Percentiles rank a stretch among this genome's conserved stretches.
phyloP scores from a whole-genome alignment of 2,113 vertebrate species.

The Ammospiza caudacuta region DNA sequence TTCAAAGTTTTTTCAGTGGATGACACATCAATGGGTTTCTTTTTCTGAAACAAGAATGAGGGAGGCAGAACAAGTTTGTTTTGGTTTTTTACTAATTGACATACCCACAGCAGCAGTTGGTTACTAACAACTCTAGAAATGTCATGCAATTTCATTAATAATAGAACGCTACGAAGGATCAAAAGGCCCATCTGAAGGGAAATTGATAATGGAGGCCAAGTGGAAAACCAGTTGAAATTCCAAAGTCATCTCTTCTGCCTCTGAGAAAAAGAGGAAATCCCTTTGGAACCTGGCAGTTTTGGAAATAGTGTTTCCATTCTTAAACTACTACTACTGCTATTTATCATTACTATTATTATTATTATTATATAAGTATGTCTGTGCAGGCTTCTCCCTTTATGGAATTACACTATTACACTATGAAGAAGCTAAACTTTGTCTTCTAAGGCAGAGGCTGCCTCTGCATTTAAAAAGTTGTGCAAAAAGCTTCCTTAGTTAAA shows the following conservation, averaged over 20 bases:
- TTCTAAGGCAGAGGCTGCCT: background rate
- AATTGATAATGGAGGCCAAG: background rate
- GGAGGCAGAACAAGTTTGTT: background rate
- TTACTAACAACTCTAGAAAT: background rate
- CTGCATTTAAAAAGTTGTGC: background rate
- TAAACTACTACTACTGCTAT: background rate
- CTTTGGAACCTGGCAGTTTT: background rate
- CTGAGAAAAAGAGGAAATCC: background rate
- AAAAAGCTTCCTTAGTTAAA: background rate
- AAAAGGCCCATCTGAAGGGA: background rate
- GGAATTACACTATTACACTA: background rate
- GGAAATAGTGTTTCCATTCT: background rate
- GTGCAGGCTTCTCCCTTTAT: too few species aligned
- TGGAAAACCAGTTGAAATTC: background rate
- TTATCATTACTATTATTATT: too few species aligned
- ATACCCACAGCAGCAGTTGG: background rate
- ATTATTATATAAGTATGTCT: too few species aligned
- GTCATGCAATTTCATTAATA: background rate
- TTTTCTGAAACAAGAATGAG: slow-evolving; percentile 67
- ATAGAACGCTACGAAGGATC: background rate
- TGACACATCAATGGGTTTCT: slow-evolving; percentile 78
- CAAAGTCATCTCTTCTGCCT: background rate
- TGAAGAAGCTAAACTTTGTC: background rate
- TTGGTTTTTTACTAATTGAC: background rate
- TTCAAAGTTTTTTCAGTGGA: slow-evolving; percentile 87